Conservation (phyloP, 2,797 vertebrate species). For the Coendou prehensilis region DNA sequence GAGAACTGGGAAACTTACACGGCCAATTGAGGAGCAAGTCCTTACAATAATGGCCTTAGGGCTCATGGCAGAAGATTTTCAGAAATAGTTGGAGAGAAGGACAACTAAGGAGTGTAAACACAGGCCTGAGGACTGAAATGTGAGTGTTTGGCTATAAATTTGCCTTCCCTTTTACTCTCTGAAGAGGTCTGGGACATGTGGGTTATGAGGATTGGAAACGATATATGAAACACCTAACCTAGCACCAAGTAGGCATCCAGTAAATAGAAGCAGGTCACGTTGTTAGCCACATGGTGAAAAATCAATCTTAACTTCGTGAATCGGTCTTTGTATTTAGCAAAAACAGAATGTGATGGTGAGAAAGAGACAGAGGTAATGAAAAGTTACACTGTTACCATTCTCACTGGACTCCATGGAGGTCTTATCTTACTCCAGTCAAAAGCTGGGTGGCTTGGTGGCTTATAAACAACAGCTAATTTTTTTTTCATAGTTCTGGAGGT, state of each 20-base stretch:
- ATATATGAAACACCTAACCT: constrained; percentile 47
- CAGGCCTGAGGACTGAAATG: background rate
- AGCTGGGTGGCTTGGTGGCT: background rate
- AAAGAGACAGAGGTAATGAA: background rate
- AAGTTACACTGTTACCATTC: background rate
- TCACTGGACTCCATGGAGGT: background rate
- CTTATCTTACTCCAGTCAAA: background rate
- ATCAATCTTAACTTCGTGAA: background rate
- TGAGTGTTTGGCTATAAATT: background rate
- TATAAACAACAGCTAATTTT: background rate
- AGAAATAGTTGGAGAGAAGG: background rate
- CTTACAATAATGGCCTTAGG: background rate
- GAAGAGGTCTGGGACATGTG: background rate
- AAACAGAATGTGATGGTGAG: background rate
- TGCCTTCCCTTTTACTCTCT: background rate
- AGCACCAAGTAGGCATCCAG: background rate
- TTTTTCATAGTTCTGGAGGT: background rate
- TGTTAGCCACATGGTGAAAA: background rate
- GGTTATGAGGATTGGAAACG: background rate
- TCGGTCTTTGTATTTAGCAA: background rate
- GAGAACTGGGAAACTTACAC: background rate
- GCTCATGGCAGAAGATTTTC: background rate
- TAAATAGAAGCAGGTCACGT: background rate
- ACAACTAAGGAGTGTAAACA: background rate
- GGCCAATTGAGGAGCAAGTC: background rate